phyloP scores from a whole-genome alignment of 2,888 invertebrate genomes.

The Volucella zonaria region DNA sequence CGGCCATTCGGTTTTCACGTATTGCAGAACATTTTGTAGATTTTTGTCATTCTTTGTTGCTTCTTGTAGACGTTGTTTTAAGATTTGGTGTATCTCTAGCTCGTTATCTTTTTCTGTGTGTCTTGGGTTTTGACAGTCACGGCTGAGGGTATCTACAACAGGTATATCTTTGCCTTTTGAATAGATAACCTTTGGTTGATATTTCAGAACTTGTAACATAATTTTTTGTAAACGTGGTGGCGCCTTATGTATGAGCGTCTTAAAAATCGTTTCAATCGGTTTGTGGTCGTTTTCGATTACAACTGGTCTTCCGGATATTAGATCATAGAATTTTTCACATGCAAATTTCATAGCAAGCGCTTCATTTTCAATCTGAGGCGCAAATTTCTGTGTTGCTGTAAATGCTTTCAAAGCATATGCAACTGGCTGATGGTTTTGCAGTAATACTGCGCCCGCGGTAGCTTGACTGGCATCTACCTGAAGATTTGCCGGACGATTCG shows the following conservation, averaged over 20 bases:
- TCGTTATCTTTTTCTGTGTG: constrained; percentile 45
- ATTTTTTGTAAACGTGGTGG: constrained; percentile 72
- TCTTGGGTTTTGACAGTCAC: constrained; percentile 52
- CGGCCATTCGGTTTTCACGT: constrained; percentile 37
- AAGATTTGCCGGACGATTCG: constrained; percentile 29
- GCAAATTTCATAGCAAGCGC: constrained; percentile 39
- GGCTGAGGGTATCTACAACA: constrained; percentile 60
- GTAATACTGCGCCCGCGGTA: constrained; percentile 36
- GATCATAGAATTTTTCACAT: constrained; percentile 75
- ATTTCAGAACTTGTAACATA: too few relatives aligned
- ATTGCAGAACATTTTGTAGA: constrained; percentile 30
- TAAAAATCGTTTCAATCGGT: constrained; percentile 76
- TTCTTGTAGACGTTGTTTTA: constrained; percentile 25
- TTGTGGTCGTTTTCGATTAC: constrained; percentile 75
- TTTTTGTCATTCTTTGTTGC: constrained; percentile 29
- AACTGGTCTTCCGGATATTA: constrained; percentile 38
- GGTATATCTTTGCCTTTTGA: constrained; percentile 74
- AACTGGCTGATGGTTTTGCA: constrained; percentile 38
- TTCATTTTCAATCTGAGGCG: constrained; percentile 43
- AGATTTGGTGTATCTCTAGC: constrained; percentile 32
- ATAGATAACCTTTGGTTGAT: constrained; percentile 73
- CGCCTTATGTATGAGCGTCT: constrained; percentile 56
- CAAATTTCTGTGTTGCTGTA: constrained; percentile 26
- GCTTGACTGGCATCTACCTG: constrained; percentile 36
- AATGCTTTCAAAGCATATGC: constrained; percentile 29